A percentile compares a stretch with the other conserved stretches of the same genome.
These are phyloP conservation scores for Diarsia mendica DNA, from an alignment of 2,888 invertebrate genomes.

Conservation along the genomic window DNA sequence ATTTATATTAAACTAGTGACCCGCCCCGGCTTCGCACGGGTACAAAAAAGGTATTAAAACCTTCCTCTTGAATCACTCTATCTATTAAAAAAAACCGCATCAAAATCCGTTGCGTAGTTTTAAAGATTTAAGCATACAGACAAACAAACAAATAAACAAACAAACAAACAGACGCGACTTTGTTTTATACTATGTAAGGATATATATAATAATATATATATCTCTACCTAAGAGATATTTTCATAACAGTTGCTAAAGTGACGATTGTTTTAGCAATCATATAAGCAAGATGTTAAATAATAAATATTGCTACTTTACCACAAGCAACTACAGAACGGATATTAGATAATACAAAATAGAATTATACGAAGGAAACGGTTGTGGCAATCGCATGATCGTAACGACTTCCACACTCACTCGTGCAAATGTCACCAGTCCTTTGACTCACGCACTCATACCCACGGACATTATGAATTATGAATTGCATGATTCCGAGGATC, in stretches of 20 bases:
- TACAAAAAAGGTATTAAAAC: no score
- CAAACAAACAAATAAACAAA: no score
- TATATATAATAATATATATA: no score
- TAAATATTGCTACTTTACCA: slow-evolving; percentile 30
- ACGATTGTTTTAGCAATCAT: slow-evolving; percentile 19
- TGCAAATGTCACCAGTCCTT: slow-evolving; percentile 53
- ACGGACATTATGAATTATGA: slow-evolving; percentile 43
- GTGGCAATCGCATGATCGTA: slow-evolving; percentile 28
- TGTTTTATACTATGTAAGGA: no score
- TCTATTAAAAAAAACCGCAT: no score
- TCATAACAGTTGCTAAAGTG: slow-evolving; percentile 10
- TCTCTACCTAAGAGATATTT: no score
- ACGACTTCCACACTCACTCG: slow-evolving; percentile 21
- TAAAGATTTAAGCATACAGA: no score
- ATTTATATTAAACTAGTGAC: no score
- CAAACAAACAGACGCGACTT: no score
- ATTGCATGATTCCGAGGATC: slow-evolving; percentile 32
- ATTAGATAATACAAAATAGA: slow-evolving; percentile 34
- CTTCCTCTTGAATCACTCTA: no score
- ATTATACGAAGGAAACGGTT: slow-evolving; percentile 37
- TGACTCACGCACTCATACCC: slow-evolving; percentile 19
- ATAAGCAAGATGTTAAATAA: slow-evolving; percentile 25
- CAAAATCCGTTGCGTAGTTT: no score
- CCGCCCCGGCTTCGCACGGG: no score
- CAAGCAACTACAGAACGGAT: slow-evolving; percentile 36